Base-by-base conservation (phyloP, 2,113 vertebrate species). In the Triplophysa siluroides region DNA sequence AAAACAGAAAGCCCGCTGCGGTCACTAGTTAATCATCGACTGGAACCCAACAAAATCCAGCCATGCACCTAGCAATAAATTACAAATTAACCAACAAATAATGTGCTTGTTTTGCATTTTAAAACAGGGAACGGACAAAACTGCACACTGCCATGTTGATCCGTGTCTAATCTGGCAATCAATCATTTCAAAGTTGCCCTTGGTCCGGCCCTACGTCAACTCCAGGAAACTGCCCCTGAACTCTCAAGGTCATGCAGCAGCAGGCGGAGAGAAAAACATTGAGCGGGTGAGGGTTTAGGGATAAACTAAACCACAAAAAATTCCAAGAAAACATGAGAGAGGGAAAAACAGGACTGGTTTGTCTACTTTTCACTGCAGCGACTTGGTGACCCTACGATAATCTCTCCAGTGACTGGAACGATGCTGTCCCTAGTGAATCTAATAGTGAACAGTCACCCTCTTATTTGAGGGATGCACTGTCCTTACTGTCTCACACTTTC, bases 241-340 rank as follows among this genome's bases (percentile, higher is more conserved):
- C 88, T 94, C 91, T 95, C 97, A 99, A 99, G 97, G 97, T 98
- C 96, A 98, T 94, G 91, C 83, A 88, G 85, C 90, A 90, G 78
- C 87, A 86, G 88, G 74, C 78, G 88, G 80, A 66, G 83, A 85
- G 80, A 21, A n/a, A 63, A 58, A 43, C 73, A 41, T 33, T 56
- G 80, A 23, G 71, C 76, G 56, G 84, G 86, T 86, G 89, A 83
- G 88, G 90, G 87, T 89, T 19, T 16, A 61, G 62, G 21, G 63
- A 69, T 47, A 79, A 63, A 72, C 61, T 62, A 33, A 72, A 67
- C 47, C 65, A 60, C 14, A 50, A 33, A 50, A 33, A 78, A 26
- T 58, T n/a, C 54, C 9, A 47, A 38, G 38, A 38, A 21, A 4
- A 1, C 52, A 60, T 4, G 12, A 24, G 8, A 41, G 21, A 66